Conservation (phyloP, 2,888 invertebrate genomes). For the Nematopogon swammerdamellus region DNA sequence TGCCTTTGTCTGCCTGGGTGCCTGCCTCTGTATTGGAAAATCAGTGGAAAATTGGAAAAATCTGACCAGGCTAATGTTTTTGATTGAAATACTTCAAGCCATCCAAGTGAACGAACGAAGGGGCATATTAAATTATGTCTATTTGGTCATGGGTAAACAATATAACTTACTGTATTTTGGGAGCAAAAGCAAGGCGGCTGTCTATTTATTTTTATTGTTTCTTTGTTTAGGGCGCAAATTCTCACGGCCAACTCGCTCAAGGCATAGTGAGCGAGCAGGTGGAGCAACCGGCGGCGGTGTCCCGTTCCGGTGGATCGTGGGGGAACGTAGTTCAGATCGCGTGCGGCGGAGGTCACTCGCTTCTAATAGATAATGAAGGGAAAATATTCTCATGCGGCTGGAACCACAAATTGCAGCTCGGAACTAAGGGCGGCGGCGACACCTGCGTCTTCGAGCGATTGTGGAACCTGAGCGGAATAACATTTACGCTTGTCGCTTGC, state of each 20-base stretch:
- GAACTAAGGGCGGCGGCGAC: conserved; percentile 45
- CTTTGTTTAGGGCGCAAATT: conserved; percentile 70
- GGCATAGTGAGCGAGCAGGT: conserved; percentile 66
- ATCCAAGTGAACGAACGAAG: too few relatives aligned
- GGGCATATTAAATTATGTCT: too few relatives aligned
- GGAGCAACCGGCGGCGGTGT: conserved; percentile 49
- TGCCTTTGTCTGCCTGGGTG: too few relatives aligned
- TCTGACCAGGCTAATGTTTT: too few relatives aligned
- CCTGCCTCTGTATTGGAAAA: too few relatives aligned
- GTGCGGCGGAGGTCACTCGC: conserved; percentile 76
- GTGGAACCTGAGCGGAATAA: conserved; percentile 52
- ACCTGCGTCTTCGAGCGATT: conserved; percentile 56
- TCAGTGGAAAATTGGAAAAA: too few relatives aligned
- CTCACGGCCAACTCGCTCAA: conserved; percentile 76
- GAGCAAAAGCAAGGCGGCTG: conserved; percentile 2
- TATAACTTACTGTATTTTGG: too few relatives aligned
- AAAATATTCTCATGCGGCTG: conserved; percentile 73
- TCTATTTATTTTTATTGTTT: conserved; percentile 13
- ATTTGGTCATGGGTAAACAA: too few relatives aligned
- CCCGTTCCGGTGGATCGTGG: conserved; percentile 28
- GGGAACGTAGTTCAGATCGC: conserved; percentile 59
- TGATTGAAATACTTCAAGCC: too few relatives aligned
- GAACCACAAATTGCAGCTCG: conserved; percentile 74
- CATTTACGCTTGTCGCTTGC: conserved; percentile 62
- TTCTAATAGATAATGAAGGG: conserved; percentile 66